Conservation (phyloP, 2,888 invertebrate species). For the Cephus nigrinus region DNA sequence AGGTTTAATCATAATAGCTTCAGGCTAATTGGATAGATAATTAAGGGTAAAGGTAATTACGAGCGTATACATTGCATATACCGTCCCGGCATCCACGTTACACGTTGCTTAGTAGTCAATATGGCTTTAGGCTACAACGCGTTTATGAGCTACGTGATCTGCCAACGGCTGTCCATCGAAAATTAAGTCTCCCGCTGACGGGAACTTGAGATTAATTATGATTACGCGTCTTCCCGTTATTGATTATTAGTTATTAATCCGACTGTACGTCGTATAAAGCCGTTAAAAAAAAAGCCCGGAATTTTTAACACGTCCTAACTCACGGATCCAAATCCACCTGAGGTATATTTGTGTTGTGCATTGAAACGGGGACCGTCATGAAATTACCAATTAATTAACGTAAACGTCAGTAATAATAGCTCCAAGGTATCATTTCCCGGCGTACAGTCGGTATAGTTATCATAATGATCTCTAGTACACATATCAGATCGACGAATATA, state of each 20-base stretch:
- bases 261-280: background rate
- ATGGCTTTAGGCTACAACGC: slow-evolving; percentile 57
- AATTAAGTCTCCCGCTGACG: slow-evolving; percentile 28
- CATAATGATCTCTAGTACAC: background rate
- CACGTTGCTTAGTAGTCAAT: slow-evolving; percentile 59
- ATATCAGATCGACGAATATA: background rate
- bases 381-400: slow-evolving; percentile 55
- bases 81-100: slow-evolving; percentile 42
- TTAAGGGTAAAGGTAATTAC: slow-evolving; percentile 67
- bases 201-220: background rate
- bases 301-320: background rate
- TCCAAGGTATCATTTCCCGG: slow-evolving; percentile 47
- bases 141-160: slow-evolving; percentile 52
- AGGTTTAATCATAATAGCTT: slow-evolving; percentile 66
- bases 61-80: slow-evolving; percentile 52
- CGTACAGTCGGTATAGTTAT: background rate
- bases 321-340: background rate
- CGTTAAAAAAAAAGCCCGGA: background rate
- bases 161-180: slow-evolving; percentile 52
- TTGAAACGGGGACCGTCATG: slow-evolving; percentile 28
- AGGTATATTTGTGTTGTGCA: background rate
- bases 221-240: background rate
- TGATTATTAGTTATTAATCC: background rate
- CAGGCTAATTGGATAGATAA: slow-evolving; percentile 66
- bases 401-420: slow-evolving; percentile 54